These are phyloP conservation scores for Acrocephalus arundinaceus DNA, from an alignment of 2,113 vertebrate species.

Conservation along the genomic window DNA sequence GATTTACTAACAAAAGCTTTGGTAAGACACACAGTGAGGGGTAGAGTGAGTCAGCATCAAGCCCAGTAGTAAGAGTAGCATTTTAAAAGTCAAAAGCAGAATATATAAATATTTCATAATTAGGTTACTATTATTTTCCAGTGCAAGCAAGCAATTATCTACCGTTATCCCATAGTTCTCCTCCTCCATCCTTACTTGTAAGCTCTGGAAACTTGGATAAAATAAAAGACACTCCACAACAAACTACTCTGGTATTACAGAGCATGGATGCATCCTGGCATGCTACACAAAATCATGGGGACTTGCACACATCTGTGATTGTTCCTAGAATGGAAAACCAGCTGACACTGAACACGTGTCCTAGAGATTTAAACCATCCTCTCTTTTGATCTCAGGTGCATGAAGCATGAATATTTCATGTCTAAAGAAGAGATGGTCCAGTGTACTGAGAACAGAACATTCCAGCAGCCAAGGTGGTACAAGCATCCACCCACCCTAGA, in stretches of 20 bases:
- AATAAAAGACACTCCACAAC: background rate
- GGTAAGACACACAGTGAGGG: background rate
- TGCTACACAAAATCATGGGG: background rate
- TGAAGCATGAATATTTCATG: background rate
- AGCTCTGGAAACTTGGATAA: background rate
- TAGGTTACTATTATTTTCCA: background rate
- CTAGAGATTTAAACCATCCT: background rate
- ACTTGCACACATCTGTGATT: background rate
- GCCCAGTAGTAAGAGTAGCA: background rate
- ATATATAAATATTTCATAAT: background rate
- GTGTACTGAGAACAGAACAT: background rate
- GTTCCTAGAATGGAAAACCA: background rate
- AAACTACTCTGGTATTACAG: background rate
- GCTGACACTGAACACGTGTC: background rate
- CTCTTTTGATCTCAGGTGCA: background rate
- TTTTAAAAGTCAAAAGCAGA: background rate
- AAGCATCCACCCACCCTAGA: background rate
- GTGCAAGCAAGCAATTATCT: background rate
- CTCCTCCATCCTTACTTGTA: background rate
- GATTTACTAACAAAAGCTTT: background rate
- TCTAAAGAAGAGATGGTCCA: background rate
- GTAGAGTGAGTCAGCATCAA: background rate
- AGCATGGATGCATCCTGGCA: background rate
- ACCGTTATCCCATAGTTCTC: background rate
- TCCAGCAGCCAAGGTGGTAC: background rate